Conservation (phyloP, 2,888 invertebrate species). For the Nemoura dubitans region DNA sequence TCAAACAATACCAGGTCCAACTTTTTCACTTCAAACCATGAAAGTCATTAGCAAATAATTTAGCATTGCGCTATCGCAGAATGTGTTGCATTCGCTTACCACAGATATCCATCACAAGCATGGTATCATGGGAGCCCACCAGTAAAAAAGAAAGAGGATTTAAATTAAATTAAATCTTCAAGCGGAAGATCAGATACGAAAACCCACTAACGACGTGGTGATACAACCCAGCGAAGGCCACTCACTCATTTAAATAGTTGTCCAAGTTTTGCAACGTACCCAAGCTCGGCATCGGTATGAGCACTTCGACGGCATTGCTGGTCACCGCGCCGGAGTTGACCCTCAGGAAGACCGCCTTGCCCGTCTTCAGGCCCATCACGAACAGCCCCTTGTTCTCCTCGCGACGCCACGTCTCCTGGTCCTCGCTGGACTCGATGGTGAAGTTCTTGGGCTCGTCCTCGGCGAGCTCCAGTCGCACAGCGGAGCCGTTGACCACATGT, state of each 20-base stretch:
- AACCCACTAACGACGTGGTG: background rate
- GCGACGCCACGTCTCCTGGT: conserved; percentile 61
- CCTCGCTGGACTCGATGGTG: conserved; percentile 60
- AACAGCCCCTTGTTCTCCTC: conserved; percentile 55
- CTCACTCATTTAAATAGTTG: background rate
- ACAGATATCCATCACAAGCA: too few species aligned
- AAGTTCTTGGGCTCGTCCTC: conserved; percentile 53
- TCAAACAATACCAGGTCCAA: background rate
- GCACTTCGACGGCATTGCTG: conserved; percentile 49
- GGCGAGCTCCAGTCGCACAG: conserved; percentile 58
- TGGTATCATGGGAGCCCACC: too few species aligned
- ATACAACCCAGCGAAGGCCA: background rate
- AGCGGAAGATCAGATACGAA: background rate
- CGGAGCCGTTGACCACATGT: conserved; percentile 58
- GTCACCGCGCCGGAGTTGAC: conserved; percentile 41
- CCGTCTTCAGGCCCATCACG: conserved; percentile 54
- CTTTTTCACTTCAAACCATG: background rate
- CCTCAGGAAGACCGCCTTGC: conserved; percentile 45
- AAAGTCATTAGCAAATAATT: background rate
- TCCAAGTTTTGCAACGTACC: background rate
- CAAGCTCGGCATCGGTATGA: conserved; percentile 49
- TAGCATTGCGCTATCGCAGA: background rate
- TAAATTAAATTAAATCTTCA: background rate
- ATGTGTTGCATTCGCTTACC: too few species aligned
- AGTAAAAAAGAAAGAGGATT: background rate